Evolutionary conservation across 2,888 invertebrate genomes (phyloP), one percentile per base, ranked within the genome.

Genomic region (Mallateleia sp.): DNA sequence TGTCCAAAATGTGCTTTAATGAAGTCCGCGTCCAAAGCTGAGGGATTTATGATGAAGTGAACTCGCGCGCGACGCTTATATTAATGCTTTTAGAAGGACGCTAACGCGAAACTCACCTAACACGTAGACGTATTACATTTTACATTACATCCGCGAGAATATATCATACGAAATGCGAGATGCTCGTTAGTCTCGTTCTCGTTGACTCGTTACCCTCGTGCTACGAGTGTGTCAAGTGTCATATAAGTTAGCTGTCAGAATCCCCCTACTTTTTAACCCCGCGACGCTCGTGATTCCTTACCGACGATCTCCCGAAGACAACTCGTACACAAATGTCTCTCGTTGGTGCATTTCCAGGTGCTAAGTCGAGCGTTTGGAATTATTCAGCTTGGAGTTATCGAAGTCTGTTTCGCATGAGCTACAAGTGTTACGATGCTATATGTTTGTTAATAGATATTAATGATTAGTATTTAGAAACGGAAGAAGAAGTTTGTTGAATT

Each of bases 191-290:
- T 93, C 91, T 92, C 90, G 91, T 92, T 93, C 91, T 90, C 89
- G 91, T 91, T 90, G 90, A 92, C 92, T 93, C 91, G 92, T 93
- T 93, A 93, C 88, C 87, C 89, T 72, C 85, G 71, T 85, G 80
- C 89, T 88, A 89, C 89, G 92, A 93, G 92, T 93, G 92, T 93
- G 93, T 94, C 94, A 93, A 94, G 94, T 93, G 90, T 93, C 92
- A 87, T 91, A 91, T 92, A 93, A 93, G 92, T 93, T 93, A 93
- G 84, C 82, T 87, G 79, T 81, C 85, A 77, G 66, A 82, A 85
- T 62, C 34, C 25, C 78, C 74, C 52, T 28, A 67, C 60, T 79
- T 81, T 81, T 77, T 79, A 79, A 79, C 54, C 60, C 50, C 22
- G n/a, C n/a, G n/a, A n/a, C n/a, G n/a, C 58, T 22, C 54, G 71